phyloP scores from a whole-genome alignment of 2,888 invertebrate genomes.

The Agriotes lineatus region DNA sequence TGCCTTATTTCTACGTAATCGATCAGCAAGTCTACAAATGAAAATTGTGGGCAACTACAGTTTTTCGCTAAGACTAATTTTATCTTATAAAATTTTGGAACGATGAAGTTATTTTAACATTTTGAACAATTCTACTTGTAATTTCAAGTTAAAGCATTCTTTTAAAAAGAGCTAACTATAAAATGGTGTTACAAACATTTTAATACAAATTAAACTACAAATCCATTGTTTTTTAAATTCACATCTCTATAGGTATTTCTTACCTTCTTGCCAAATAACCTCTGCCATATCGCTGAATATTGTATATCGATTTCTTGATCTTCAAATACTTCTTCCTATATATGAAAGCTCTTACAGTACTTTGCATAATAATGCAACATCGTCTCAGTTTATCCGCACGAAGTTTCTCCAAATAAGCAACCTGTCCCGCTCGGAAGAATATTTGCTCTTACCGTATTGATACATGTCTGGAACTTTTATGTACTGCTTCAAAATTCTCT shows the following conservation, averaged over 20 bases:
- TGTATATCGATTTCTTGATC: constrained; percentile 74
- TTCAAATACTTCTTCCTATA: constrained; percentile 79
- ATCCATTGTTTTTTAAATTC: constrained; percentile 38
- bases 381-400: constrained; percentile 84
- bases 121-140: no score
- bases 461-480: constrained; percentile 91
- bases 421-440: constrained; percentile 98
- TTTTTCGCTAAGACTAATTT: no score
- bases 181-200: no score
- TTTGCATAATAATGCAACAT: constrained; percentile 95
- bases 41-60: no score
- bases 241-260: no score
- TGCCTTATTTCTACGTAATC: constrained; percentile 78
- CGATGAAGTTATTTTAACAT: no score
- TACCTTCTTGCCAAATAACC: constrained; percentile 87
- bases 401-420: constrained; percentile 95
- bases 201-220: constrained; percentile 32
- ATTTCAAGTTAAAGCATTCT: no score
- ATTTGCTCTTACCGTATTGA: constrained; percentile 96
- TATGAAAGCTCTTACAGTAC: constrained; percentile 87
- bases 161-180: no score
- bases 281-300: constrained; percentile 84
- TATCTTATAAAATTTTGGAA: no score
- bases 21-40: constrained; percentile 72
- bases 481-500: constrained; percentile 80